Evolutionary conservation across 35 echinoderm and acorn worm species (phyloP).

Genomic region (Diadema setosum): DNA sequence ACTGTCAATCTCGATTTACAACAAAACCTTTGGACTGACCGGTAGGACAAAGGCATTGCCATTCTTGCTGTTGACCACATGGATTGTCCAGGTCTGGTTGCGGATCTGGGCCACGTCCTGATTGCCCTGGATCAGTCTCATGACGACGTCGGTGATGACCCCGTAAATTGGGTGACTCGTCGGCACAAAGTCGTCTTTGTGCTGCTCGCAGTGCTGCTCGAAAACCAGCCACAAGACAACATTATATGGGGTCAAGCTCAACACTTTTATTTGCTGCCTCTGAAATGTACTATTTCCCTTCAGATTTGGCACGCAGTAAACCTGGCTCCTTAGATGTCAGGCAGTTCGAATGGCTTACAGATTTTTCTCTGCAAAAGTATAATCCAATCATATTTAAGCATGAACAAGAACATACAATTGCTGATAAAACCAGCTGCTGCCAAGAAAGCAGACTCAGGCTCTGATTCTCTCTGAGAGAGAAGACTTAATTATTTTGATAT

Average conservation of each 20-base stretch:
- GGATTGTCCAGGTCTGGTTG: conserved; percentile 75
- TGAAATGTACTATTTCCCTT: too few relatives aligned
- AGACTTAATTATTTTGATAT: too few relatives aligned
- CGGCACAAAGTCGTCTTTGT: conserved; percentile 20
- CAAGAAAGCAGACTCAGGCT: too few relatives aligned
- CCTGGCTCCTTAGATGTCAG: too few relatives aligned
- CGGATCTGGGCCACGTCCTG: conserved; percentile 59
- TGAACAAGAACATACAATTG: too few relatives aligned
- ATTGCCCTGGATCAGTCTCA: conserved; percentile 41
- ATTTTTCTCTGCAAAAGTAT: too few relatives aligned
- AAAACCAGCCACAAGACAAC: neutral
- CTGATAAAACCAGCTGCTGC: too few relatives aligned
- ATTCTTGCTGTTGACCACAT: conserved; percentile 65
- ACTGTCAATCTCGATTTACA: neutral
- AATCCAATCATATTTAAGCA: too few relatives aligned
- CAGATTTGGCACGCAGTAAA: too few relatives aligned
- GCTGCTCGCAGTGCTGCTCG: conserved; percentile 8
- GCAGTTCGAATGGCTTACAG: neutral
- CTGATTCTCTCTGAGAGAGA: too few relatives aligned
- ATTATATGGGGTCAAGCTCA: too few relatives aligned
- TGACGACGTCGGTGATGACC: conserved; percentile 26
- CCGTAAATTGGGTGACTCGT: conserved; percentile 39
- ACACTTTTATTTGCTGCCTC: too few relatives aligned
- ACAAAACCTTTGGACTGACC: conserved; percentile 36
- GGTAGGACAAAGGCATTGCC: conserved; percentile 96